Evolutionary conservation across 2,113 vertebrate genomes (phyloP).

Genomic region (Zapus hudsonius): DNA sequence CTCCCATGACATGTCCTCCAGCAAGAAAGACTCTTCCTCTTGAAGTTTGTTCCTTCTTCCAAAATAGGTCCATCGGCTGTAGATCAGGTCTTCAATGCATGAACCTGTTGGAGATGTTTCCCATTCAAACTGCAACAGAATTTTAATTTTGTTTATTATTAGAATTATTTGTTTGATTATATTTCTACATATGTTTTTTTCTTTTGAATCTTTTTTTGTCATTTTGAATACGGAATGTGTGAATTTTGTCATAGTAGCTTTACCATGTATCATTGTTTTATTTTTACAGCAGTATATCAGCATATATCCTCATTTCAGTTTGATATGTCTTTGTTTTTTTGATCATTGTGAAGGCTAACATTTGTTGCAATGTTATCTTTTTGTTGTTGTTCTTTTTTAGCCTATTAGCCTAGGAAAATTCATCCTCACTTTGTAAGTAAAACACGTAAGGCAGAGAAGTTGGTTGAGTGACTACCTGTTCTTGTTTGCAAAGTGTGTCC

Average conservation of each 20-base stretch:
- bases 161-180: not conserved
- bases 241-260: not conserved
- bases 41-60: not conserved
- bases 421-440: not conserved
- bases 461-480: too few relatives aligned
- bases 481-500: too few relatives aligned
- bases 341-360: not conserved
- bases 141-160: not conserved
- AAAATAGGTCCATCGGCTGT: not conserved
- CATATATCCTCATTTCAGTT: not conserved
- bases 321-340: not conserved
- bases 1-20: too few relatives aligned
- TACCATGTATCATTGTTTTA: not conserved
- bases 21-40: not conserved
- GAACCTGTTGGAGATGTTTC: not conserved
- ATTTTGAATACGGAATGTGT: not conserved
- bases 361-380: not conserved
- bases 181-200: not conserved
- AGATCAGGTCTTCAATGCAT: not conserved
- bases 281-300: not conserved
- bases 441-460: not conserved
- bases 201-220: not conserved
- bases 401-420: not conserved
- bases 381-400: not conserved
- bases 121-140: not conserved